Evolutionary conservation across 2,113 vertebrate genomes (phyloP), one percentile per base, ranked within the genome.

Genomic region (Syngnathus scovelli): DNA sequence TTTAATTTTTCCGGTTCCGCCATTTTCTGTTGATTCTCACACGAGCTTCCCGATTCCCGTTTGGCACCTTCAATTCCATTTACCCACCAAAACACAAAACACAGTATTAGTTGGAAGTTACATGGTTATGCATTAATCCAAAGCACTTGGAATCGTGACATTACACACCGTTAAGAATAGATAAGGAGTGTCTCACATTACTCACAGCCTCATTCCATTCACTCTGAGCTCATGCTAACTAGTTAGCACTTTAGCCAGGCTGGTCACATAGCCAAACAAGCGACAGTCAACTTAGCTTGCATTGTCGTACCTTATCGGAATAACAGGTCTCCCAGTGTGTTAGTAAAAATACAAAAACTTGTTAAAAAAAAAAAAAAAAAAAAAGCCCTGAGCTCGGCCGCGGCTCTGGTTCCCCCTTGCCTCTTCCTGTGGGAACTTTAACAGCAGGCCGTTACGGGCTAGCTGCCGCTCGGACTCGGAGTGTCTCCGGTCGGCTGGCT

Each of bases 1-100:
- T 98, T 98, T 90, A 98, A 92, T 90, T 96, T 98, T 89, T 92
- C 92, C 85, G 90, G 89, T 83, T 92, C 92, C 90, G 92, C 91
- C 92, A 92, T 92, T 92, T 92, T 92, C 86, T 80, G 75, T 84
- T 71, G 85, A 82, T 88, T 88, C 73, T 80, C 84, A 78, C 82
- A 72, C 83, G 83, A 83, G 81, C 76, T 85, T 67, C 70, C 67
- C 36, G 38, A 23, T 6, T 16, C 36, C 69, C 67, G 82, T 38
- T 78, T 64, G 46, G 69, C 69, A 81, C 82, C 84, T 86, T 86
- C 75, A 52, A 46, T 61, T 72, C 56, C 43, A 36, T n/a, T 11
- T 11, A 51, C 8, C 6, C 46, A 63, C 4, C 67, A 37, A 19
- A 69, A 60, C 2, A 33, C 8, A 46, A 19, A 63, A 55, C 15